Evolutionary conservation across 2,797 vertebrate genomes (phyloP), one percentile per base, ranked within the genome.

Genomic region (Oceanodroma leucorhoa): DNA sequence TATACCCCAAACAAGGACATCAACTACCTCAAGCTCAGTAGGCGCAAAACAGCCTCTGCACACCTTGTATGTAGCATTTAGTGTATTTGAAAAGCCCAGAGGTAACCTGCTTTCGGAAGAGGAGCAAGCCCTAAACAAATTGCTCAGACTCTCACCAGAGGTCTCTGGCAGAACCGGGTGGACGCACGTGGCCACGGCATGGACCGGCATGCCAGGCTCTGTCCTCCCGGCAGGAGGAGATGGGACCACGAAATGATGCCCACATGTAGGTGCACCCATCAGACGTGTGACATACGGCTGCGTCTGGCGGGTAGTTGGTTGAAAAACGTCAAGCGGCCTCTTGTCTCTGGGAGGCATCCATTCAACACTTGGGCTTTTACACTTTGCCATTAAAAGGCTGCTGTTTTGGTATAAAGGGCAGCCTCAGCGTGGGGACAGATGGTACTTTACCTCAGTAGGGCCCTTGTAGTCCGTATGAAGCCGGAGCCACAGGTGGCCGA

Each of bases 381-480:
- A 82, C 53, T 87, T 90, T 29, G 18, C 60, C 11, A 5, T 87
- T 76, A 54, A 32, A 14, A 89, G 38, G 64, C n/a, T 65, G 38
- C 51, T 82, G 36, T 32, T 89, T 61, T 41, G 20, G 21, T 71
- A 62, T 50, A 70, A 80, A 43, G 41, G 67, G 17, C 82, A 81
- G 40, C 50, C 43, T 86, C 38, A 15, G 22, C 11, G 7, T 0
- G 2, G 46, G 40, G 51, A 41, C 82, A 94, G 83, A 14, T 95
- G 89, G 92, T n/a, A 10, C 70, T 97, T 96, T 58, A 58, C 38
- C 64, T 91, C 84, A 87, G 45, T 55, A 95, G 80, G 36, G 85
- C 53, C 75, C 91, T 97, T 86, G 30, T 92, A 69, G 60, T 38
- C 15, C 60, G 29, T 76, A 53, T 36, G 23, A 77, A n/a, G 19